Base-by-base conservation (phyloP, 1,140 invertebrate species). In the Drosophila biarmipes region DNA sequence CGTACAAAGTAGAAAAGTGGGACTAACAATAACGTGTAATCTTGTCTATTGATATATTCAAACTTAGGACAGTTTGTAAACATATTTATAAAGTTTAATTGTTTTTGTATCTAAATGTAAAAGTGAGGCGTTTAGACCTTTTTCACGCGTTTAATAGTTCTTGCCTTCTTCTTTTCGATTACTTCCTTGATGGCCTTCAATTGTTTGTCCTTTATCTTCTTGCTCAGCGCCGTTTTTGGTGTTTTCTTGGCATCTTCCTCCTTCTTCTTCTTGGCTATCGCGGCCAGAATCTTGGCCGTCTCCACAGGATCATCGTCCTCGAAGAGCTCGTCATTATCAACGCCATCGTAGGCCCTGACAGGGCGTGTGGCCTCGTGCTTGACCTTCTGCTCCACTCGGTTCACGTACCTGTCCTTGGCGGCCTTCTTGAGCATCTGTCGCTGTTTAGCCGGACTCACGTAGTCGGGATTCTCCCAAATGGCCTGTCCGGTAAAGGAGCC, bases 381-480 rank as follows among this genome's bases (percentile, higher is more conserved):
- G 24, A 95, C 93, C 92, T 98, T 98, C 73, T 96, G 95, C 74
- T 97, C 94, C 35, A 98, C 92, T 74, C 95, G 94, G 62, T 96
- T 95, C 19, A 95, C 93, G 91, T 98, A 98, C 91, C 97, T 97
- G 52, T 94, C 93, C 71, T 95, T 95, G 68, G 95, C 95, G 61
- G 94, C 93, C 82, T 95, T 94, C 49, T 94, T 95, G 4, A 97
- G 79, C 31, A 94, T 93, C 92, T 95, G 94, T 46, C 97, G 93
- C 85, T 96, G 94, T 94, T 95, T 95, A 58, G 97, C 96, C 14
- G 99, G 99, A 67, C 97, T 97, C 2, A 98, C 93, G 93, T 98
- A 99, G 77, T 96, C 92, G 2, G 97, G 95, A 94, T 99, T 99
- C 80, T 98, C 96, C 96, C 98, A 99, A 19, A 99, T 92, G 15